These are phyloP conservation scores for Caenorhabditis sp. DNA, from an alignment of 2,888 invertebrate genomes.

Conservation along the genomic window DNA sequence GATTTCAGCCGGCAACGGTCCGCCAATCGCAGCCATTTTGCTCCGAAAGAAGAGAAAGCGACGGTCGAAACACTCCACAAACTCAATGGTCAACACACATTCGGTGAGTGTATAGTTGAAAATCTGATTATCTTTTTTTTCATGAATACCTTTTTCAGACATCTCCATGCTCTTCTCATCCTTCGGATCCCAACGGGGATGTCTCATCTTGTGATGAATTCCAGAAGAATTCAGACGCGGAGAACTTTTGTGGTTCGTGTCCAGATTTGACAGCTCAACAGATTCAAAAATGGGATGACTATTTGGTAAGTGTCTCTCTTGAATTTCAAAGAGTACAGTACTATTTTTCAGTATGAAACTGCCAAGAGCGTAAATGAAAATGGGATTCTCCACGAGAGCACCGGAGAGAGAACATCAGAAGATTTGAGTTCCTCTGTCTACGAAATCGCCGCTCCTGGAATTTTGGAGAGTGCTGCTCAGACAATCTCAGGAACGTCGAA, in stretches of 20 bases:
- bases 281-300: slow-evolving; percentile 78
- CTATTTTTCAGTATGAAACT: slow-evolving; percentile 63
- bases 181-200: slow-evolving; percentile 66
- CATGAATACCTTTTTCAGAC: slow-evolving; percentile 51
- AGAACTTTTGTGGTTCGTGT: slow-evolving; percentile 69
- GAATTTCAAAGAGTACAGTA: neutral
- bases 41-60: slow-evolving; percentile 77
- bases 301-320: slow-evolving; percentile 68
- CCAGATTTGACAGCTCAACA: slow-evolving; percentile 78
- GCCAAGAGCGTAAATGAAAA: slow-evolving; percentile 62
- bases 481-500: slow-evolving; percentile 72
- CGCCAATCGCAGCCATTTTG: slow-evolving; percentile 80
- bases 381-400: slow-evolving; percentile 42
- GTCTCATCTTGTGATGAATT: slow-evolving; percentile 56
- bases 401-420: slow-evolving; percentile 53
- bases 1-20: slow-evolving; percentile 75
- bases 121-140: neutral
- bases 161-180: slow-evolving; percentile 68
- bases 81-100: slow-evolving; percentile 67
- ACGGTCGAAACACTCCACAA: slow-evolving; percentile 70
- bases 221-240: slow-evolving; percentile 32
- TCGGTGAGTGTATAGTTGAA: slow-evolving; percentile 39
- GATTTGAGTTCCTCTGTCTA: slow-evolving; percentile 69
- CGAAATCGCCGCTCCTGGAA: slow-evolving; percentile 73
- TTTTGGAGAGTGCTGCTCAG: slow-evolving; percentile 73